Evolutionary conservation across 2,888 invertebrate genomes (phyloP).

Genomic region (Chymomyza amoena): DNA sequence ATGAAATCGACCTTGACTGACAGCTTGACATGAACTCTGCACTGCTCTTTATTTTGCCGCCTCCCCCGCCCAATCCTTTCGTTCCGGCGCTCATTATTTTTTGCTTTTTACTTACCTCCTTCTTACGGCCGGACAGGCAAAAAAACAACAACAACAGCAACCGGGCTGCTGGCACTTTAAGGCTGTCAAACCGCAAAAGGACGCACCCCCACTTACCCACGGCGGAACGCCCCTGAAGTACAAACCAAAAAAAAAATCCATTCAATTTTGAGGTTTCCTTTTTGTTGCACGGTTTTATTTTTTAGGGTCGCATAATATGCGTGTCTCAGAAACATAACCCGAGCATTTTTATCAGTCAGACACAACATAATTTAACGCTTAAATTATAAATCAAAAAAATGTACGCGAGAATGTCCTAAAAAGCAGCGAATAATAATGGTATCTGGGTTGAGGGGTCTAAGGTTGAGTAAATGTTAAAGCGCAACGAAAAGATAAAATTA

Average conservation of each 20-base stretch:
- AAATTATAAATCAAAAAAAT: conserved; percentile 31
- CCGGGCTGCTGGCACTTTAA: conserved; percentile 36
- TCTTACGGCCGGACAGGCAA: conserved; percentile 47
- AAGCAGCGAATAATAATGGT: background rate
- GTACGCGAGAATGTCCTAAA: background rate
- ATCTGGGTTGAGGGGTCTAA: background rate
- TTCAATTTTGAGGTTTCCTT: background rate
- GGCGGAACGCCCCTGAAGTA: background rate
- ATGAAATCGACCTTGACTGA: conserved; percentile 70
- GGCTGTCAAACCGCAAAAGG: conserved; percentile 53
- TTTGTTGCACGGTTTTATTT: background rate
- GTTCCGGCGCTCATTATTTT: conserved; percentile 53
- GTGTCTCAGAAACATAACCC: conserved; percentile 40
- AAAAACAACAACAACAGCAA: conserved; percentile 14
- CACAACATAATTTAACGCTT: conserved; percentile 27
- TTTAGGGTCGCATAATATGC: conserved; percentile 11
- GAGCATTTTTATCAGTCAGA: conserved; percentile 28
- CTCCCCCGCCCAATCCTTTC: background rate
- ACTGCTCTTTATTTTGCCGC: conserved; percentile 37
- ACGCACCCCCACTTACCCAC: background rate
- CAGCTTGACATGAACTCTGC: conserved; percentile 72
- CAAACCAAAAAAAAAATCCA: background rate
- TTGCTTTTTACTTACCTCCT: conserved; percentile 40
- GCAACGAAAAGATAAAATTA: background rate
- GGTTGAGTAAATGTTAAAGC: background rate